Evolutionary conservation across 2,113 vertebrate genomes (phyloP).

Genomic region (Cercocebus atys): DNA sequence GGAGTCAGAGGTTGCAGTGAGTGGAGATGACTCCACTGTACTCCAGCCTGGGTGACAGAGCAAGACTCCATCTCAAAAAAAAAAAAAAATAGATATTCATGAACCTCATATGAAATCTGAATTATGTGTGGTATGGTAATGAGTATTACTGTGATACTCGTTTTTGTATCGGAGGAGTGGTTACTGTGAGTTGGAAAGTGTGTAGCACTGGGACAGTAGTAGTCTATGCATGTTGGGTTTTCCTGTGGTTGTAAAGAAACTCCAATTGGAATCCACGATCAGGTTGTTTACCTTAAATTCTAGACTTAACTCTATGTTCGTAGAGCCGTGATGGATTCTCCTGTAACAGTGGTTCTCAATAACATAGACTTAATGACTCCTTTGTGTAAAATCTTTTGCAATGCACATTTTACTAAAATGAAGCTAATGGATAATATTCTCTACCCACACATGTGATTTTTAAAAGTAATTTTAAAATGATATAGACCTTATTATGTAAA

Average conservation of each 20-base stretch:
- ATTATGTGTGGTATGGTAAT: background rate
- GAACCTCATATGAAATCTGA: background rate
- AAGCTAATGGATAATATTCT: constrained; percentile 9
- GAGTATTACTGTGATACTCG: background rate
- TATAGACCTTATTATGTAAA: background rate
- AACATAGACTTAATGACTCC: background rate
- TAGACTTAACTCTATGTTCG: background rate
- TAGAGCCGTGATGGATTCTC: background rate
- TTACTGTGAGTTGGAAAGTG: background rate
- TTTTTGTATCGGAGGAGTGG: too few species aligned
- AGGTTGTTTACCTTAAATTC: background rate
- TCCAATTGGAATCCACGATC: background rate
- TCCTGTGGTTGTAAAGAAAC: background rate
- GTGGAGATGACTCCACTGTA: too few species aligned
- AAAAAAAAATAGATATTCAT: background rate
- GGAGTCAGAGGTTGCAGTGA: too few species aligned
- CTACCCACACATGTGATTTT: background rate
- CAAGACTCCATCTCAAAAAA: too few species aligned
- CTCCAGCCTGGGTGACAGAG: too few species aligned
- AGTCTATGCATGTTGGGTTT: background rate
- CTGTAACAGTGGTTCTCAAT: background rate
- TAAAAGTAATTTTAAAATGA: constrained; percentile 9
- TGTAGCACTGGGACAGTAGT: background rate
- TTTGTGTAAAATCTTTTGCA: background rate
- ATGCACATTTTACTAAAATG: background rate